Conservation (phyloP, 2,797 vertebrate genomes). For the Acipenser ruthenus region DNA sequence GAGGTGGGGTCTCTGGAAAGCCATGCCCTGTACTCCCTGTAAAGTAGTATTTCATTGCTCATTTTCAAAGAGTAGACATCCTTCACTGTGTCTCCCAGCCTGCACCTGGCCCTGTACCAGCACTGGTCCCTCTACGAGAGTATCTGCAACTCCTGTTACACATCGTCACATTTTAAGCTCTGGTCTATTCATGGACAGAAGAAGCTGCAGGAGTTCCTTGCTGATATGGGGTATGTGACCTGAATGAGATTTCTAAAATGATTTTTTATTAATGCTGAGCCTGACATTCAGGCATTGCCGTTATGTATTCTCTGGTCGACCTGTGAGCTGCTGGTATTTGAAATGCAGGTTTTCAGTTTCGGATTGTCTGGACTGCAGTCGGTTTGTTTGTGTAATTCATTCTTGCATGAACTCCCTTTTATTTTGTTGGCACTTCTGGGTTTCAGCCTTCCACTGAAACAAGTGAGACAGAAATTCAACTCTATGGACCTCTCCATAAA, state of each 20-base stretch:
- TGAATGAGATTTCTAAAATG: too few relatives aligned
- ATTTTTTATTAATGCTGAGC: background rate
- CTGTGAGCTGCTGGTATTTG: background rate
- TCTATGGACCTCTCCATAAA: constrained; percentile 93
- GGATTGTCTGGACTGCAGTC: background rate
- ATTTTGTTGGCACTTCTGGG: background rate
- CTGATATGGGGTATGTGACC: constrained; percentile 84
- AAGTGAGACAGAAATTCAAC: constrained; percentile 90
- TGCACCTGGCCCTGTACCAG: constrained; percentile 84
- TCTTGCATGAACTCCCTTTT: background rate
- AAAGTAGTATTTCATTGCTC: too few relatives aligned
- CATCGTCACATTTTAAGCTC: constrained; percentile 79
- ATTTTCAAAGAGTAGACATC: background rate
- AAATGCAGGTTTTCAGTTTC: background rate
- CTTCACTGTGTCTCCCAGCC: constrained; percentile 54
- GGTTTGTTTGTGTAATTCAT: background rate
- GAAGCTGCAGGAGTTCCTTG: constrained; percentile 88
- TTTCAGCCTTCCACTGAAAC: constrained; percentile 80
- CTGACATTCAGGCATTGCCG: too few relatives aligned
- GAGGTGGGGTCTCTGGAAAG: too few relatives aligned
- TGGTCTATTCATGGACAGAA: constrained; percentile 95
- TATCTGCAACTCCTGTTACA: constrained; percentile 89
- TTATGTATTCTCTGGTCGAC: too few relatives aligned
- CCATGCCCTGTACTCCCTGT: too few relatives aligned
- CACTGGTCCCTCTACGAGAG: constrained; percentile 96